phyloP scores from a whole-genome alignment of 2,113 vertebrate species.

The Australoheros scitulus region DNA sequence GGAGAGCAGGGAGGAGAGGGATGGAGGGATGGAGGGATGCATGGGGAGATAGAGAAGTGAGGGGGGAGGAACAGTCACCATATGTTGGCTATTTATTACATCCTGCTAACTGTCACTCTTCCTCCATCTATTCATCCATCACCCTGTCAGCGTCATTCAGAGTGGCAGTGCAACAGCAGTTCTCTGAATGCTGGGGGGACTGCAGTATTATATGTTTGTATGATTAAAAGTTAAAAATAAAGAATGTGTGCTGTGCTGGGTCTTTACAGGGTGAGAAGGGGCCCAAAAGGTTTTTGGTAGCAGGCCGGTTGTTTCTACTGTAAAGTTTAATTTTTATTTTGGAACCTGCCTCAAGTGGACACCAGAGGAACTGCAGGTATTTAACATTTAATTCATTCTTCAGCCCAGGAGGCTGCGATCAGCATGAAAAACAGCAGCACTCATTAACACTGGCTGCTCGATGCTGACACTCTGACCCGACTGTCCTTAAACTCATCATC shows the following conservation, averaged over 20 bases:
- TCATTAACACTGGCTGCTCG: neutral
- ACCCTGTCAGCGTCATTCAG: conserved; percentile 1
- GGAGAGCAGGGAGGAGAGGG: conserved; percentile 26
- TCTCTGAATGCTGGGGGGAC: neutral
- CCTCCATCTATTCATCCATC: conserved; percentile 24
- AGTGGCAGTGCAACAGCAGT: neutral
- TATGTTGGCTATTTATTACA: conserved; percentile 78
- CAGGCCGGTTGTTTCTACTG: too few relatives aligned
- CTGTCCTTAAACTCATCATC: neutral
- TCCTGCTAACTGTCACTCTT: conserved; percentile 37
- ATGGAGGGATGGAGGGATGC: conserved; percentile 41
- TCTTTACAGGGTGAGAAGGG: neutral
- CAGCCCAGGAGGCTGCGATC: too few relatives aligned
- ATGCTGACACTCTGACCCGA: too few relatives aligned
- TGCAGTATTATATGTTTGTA: neutral
- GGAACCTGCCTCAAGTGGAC: neutral
- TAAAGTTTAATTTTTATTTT: neutral
- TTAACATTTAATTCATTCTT: neutral
- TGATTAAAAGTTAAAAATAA: neutral
- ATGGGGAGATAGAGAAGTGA: conserved; percentile 22
- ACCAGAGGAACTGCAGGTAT: neutral
- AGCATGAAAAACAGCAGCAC: neutral
- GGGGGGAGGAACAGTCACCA: conserved; percentile 66
- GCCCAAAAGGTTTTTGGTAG: neutral
- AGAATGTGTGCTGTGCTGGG: neutral